These are phyloP conservation scores for Opisthograptis luteolata DNA, from an alignment of 2,888 invertebrate species.

Conservation along the genomic window DNA sequence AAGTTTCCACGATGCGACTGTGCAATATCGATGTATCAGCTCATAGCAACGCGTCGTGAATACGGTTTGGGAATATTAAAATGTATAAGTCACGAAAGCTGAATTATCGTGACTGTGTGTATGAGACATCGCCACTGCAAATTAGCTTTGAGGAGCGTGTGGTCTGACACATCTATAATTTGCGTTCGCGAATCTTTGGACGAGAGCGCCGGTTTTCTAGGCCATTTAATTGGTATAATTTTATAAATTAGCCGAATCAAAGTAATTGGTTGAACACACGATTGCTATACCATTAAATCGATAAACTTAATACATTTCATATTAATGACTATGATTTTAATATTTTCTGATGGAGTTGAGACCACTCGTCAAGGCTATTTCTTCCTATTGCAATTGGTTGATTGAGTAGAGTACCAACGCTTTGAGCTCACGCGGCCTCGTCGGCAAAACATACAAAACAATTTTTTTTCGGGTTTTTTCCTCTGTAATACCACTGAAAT, in stretches of 20 bases:
- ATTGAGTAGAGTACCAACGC: no score
- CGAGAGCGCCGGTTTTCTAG: conserved; percentile 10
- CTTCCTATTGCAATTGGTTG: conserved; percentile 8
- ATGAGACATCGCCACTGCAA: conserved; percentile 45
- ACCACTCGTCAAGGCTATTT: conserved; percentile 1
- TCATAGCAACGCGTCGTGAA: conserved; percentile 65
- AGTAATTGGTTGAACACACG: conserved; percentile 18
- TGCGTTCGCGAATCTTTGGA: conserved; percentile 23
- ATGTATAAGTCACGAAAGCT: conserved; percentile 70
- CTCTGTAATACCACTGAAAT: no score
- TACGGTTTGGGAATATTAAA: conserved; percentile 66
- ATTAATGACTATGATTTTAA: conserved; percentile 21
- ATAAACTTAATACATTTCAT: conserved; percentile 16
- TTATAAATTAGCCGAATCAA: conserved; percentile 22
- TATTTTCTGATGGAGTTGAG: background rate
- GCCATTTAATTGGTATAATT: conserved; percentile 27
- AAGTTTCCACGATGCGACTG: conserved; percentile 20
- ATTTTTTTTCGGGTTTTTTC: no score
- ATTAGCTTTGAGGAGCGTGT: conserved; percentile 44
- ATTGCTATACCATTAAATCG: conserved; percentile 17
- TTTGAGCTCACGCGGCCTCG: no score
- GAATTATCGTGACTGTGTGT: conserved; percentile 55
- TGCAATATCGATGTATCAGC: conserved; percentile 71
- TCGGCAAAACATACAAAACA: no score
- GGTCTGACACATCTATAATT: conserved; percentile 41